Evolutionary conservation across 2,113 vertebrate genomes (phyloP), one percentile per base, ranked within the genome.

Genomic region (Pleuronectes platessa): DNA sequence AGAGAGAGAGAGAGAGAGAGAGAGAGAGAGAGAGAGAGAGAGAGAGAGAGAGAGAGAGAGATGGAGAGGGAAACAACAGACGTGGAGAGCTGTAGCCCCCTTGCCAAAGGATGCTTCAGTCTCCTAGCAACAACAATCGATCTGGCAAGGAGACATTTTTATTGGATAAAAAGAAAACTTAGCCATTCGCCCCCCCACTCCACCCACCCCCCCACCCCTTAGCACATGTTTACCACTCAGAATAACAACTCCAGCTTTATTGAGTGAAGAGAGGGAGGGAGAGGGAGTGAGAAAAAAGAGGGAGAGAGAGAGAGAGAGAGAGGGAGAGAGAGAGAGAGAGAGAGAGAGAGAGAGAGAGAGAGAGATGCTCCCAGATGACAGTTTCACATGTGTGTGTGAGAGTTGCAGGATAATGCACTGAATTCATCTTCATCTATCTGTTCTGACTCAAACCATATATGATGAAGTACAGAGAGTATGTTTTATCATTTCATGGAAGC

Each of bases 111-210:
- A 95, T 95, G 94, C 94, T 95, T 94, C 94, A 94, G 94, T 95
- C 93, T 95, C 94, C 94, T 95, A 95, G 94, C 94, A 95, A 95
- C 94, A 95, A 94, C 93, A 94, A 93, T 94, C 92, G 92, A 94
- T 95, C 92, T 91, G 85, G 86, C 86, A 87, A 87, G 88, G 88
- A 92, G 90, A 93, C 89, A 90, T 92, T 93, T 92, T 94, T 92
- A 94, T 94, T 94, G 91, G 93, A 91, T 92, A 84, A 90, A 92
- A 92, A 92, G 86, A 91, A 92, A 93, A 94, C 91, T 94, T 93
- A 84, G 87, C 84, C 83, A 89, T 88, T 89, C 87, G 85, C 89
- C 18, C 24, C 24, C 76, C 31, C 6, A 7, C 27, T 31, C 27
- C 85, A 45, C 87, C 73, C 58, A 21, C 20, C 37, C 23, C 53